Conservation (phyloP, 2,113 vertebrate genomes). For the Candoia aspera region DNA sequence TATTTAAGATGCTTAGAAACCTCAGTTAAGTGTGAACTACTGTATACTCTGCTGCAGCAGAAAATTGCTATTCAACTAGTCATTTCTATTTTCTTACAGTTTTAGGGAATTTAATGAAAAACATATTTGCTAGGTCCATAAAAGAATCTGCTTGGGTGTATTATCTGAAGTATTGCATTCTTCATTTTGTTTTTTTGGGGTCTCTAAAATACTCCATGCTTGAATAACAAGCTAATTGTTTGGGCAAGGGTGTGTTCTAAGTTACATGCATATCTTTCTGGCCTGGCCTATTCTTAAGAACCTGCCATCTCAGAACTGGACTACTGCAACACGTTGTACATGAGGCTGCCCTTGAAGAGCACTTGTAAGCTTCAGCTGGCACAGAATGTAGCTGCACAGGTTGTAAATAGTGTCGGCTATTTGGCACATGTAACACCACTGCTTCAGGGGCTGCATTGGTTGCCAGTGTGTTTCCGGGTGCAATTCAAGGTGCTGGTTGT, state of each 20-base stretch:
- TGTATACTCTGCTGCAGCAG: neutral
- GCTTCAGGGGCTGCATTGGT: too few species aligned
- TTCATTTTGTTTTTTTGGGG: neutral
- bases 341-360: too few species aligned
- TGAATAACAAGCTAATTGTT: neutral
- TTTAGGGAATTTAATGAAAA: neutral
- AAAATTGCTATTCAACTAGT: neutral
- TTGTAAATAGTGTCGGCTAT: too few species aligned
- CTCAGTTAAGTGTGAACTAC: neutral
- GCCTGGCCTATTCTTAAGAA: neutral
- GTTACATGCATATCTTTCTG: neutral
- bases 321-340: too few species aligned
- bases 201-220: neutral
- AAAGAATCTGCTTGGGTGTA: neutral
- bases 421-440: too few species aligned
- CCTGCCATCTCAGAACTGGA: neutral
- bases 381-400: too few species aligned
- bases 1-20: neutral
- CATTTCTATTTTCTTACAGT: neutral
- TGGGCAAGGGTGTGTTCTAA: neutral
- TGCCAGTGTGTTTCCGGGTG: too few species aligned
- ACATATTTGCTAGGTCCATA: neutral
- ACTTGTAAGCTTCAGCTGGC: too few species aligned
- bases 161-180: neutral
- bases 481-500: too few species aligned